Evolutionary conservation across 2,113 vertebrate genomes (phyloP).

Genomic region (Willisornis vidua): DNA sequence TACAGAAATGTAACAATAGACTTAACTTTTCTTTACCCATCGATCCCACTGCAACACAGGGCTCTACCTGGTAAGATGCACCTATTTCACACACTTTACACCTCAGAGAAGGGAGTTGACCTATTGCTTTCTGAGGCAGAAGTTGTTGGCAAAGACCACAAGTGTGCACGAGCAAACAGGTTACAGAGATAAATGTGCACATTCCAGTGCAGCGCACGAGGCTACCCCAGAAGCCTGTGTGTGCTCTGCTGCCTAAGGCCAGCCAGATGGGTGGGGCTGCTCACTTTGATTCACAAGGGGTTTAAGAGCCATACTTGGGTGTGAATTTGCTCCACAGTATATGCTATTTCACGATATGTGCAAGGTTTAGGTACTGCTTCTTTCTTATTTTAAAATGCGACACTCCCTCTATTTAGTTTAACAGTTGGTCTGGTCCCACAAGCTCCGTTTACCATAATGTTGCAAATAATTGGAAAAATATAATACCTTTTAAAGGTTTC

Average conservation of each 20-base stretch:
- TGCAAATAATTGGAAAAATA: background rate
- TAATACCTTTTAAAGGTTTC: background rate
- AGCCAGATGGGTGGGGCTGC: background rate
- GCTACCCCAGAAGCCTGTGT: background rate
- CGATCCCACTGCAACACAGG: fast-evolving
- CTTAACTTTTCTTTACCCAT: background rate
- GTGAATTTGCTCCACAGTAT: background rate
- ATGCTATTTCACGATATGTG: background rate
- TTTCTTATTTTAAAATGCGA: background rate
- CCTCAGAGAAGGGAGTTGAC: background rate
- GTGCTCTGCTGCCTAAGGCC: background rate
- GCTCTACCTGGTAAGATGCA: background rate
- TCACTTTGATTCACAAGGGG: background rate
- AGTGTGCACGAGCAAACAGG: fast-evolving
- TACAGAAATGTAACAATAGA: background rate
- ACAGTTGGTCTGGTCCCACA: background rate
- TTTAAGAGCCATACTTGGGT: conserved; percentile 10
- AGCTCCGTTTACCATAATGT: background rate
- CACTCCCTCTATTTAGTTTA: background rate
- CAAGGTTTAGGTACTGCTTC: background rate
- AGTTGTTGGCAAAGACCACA: fast-evolving
- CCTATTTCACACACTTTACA: background rate
- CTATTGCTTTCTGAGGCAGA: background rate
- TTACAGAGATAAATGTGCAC: background rate
- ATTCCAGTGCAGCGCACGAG: fast-evolving